Base-by-base conservation (phyloP, 2,888 invertebrate species). In the Synanthedon andrenaeformis region DNA sequence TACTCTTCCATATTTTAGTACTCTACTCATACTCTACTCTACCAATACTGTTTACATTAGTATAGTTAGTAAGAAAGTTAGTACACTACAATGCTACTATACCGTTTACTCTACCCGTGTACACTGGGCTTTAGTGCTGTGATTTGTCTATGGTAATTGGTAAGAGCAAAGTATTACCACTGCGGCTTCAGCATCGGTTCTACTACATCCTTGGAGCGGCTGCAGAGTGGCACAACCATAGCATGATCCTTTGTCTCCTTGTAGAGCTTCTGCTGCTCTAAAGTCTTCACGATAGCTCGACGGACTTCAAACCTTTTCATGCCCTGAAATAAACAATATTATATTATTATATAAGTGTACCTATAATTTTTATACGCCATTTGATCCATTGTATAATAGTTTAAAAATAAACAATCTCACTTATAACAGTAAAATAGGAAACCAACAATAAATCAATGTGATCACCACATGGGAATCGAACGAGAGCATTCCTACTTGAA, bases 101-200 rank as follows among this genome's bases (percentile, higher is more conserved):
- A n/a, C n/a, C n/a, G n/a, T n/a, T n/a, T n/a, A n/a, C n/a, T n/a
- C n/a, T n/a, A n/a, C n/a, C n/a, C n/a, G n/a, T n/a, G n/a, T n/a
- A n/a, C n/a, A n/a, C n/a, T n/a, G n/a, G n/a, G n/a, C n/a, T n/a
- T n/a, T 23, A 23, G 23, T 5, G 4, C 23, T 1, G 5, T 23
- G 10, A 10, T 35, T 17, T 35, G 10, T 35, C 35, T 35, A 35
- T 35, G 8, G 17, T 23, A 23, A 1, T 1, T 4, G 3, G 8
- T 35, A 35, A 35, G 8, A 35, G 2, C 1, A 35, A 35, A 35
- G 10, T 35, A 75, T 69, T n/a, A 98, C 99, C 99, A 99, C 80
- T 99, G 99, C 0, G 97, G 96, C 73, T 97, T 98, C 41, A 98
- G 90, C 70, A 99, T 89, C 1, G 98, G 98, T 71, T 99, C 99